Evolutionary conservation across 2,888 invertebrate genomes (phyloP), one percentile per base, ranked within the genome.

Genomic region (Carpatolechia fugitivella): DNA sequence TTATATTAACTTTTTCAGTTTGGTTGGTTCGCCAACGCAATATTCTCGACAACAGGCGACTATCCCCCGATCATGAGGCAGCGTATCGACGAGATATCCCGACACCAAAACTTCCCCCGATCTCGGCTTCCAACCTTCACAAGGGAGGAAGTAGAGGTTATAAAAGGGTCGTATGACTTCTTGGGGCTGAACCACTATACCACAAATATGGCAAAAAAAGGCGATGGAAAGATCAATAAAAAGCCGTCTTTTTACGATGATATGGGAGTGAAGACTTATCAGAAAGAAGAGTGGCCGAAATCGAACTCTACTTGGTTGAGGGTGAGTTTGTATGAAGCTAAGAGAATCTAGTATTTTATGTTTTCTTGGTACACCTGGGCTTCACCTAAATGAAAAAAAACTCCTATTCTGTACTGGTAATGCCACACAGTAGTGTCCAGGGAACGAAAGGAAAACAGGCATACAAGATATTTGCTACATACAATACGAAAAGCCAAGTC

Each of bases 101-200:
- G 74, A 48, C 75, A 78, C 11, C 93, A 94, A 74, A 91, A 92
- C 7, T 93, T 90, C 62, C 69, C 79, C 0, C 80, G 89, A 14
- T 93, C 94, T 0, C 91, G 94, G 8, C 82, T 95, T 1, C 94
- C 94, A 0, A 70, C 68, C 56, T 93, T 94, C 68, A 93, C 92
- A 0, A 38, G 68, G 0, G 85, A 92, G 18, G 94, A 95, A 82
- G 84, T 94, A 7, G 72, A 80, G 8, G 81, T 85, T 53, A 91
- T 95, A 18, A 81, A 77, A 33, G 93, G 44, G 1, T 92, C 94
- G 0, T 88, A 91, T 0, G 96, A 97, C 72, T 95, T 94, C 78
- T 85, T 96, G 51, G 95, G 95, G 0, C 72, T 96, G 14, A 96
- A 96, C 71, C 92, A 94, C 56, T 96, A 96, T 72, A 93, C 94